These are phyloP conservation scores for Pangasius larnaudii DNA, from an alignment of 2,797 vertebrate species.

Conservation along the genomic window DNA sequence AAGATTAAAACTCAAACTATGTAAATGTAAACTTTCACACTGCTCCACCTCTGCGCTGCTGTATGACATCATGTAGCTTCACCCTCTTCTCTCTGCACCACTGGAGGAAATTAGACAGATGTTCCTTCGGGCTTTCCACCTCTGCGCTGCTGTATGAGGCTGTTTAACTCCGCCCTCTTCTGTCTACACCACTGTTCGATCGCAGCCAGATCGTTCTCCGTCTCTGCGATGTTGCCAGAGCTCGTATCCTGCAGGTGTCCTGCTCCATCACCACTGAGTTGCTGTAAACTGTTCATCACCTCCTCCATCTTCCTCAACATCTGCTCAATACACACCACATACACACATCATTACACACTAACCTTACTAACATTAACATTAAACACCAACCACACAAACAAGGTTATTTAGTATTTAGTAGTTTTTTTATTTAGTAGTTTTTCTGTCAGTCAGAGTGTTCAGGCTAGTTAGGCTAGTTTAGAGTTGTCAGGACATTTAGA, in stretches of 20 bases:
- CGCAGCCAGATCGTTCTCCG: not conserved
- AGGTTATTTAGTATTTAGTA: no score
- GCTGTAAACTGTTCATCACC: not conserved
- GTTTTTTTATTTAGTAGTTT: no score
- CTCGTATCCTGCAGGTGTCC: not conserved
- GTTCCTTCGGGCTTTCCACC: not conserved
- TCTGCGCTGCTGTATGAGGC: not conserved
- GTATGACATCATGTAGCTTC: no score
- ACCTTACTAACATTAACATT: not conserved
- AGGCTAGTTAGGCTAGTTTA: no score
- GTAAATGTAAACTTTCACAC: no score
- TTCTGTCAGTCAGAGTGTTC: no score
- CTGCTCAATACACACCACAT: not conserved
- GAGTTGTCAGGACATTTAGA: no score
- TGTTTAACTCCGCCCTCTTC: not conserved
- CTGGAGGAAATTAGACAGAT: not conserved
- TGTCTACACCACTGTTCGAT: not conserved
- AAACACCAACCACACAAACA: not conserved
- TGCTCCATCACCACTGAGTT: not conserved
- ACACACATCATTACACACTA: not conserved
- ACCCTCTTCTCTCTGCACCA: not conserved
- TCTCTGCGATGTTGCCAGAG: not conserved
- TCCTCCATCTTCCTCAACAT: not conserved
- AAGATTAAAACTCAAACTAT: no score
- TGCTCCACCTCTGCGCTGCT: no score